These are phyloP conservation scores for Ceratotherium simum DNA, from an alignment of 2,113 vertebrate species.

Conservation along the genomic window DNA sequence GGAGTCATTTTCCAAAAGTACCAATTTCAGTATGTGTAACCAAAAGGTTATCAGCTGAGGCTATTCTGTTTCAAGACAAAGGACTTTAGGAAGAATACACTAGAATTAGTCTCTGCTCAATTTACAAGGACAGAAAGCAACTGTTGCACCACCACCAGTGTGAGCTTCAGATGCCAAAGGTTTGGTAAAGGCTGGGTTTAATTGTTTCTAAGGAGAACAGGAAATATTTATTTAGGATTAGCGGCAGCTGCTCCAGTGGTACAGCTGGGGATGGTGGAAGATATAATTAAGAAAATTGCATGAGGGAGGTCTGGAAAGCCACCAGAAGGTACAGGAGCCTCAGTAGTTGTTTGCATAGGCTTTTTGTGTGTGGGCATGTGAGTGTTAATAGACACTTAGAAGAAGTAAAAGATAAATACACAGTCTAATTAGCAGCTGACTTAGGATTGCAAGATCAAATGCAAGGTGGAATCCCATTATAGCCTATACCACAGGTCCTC, in stretches of 20 bases:
- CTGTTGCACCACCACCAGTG: neutral
- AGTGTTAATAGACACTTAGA: constrained; percentile 66
- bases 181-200: constrained; percentile 73
- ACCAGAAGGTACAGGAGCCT: constrained; percentile 67
- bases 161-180: constrained; percentile 60
- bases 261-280: constrained; percentile 80
- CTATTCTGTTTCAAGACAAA: constrained; percentile 42
- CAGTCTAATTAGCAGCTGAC: constrained; percentile 74
- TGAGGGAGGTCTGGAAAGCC: constrained; percentile 81
- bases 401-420: constrained; percentile 67
- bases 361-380: constrained; percentile 45
- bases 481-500: constrained; percentile 38
- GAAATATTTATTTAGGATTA: constrained; percentile 89
- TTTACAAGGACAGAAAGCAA: constrained; percentile 58
- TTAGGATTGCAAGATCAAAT: constrained; percentile 69
- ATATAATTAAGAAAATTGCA: constrained; percentile 84
- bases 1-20: neutral
- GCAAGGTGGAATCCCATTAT: constrained; percentile 66
- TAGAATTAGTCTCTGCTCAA: constrained; percentile 59
- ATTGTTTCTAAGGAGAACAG: constrained; percentile 82
- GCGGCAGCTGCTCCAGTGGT: constrained; percentile 80
- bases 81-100: constrained; percentile 55
- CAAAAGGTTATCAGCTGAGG: neutral
- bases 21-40: neutral
- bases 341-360: constrained; percentile 69